A percentile compares a stretch with the other conserved stretches of the same genome.
Conservation (phyloP, 2,113 vertebrate genomes). For the Labeo rohita region DNA sequence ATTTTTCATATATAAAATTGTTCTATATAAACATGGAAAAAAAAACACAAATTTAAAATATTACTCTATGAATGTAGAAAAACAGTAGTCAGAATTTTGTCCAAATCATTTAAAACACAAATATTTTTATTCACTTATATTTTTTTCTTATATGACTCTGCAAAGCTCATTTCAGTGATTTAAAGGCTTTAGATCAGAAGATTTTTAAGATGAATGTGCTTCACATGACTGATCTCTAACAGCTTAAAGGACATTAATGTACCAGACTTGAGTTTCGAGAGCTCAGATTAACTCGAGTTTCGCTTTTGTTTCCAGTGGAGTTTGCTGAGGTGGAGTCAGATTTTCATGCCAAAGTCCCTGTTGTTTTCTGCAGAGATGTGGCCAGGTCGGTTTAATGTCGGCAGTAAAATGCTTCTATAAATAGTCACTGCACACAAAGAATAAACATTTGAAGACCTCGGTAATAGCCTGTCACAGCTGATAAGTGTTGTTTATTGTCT, state of each 20-base stretch:
- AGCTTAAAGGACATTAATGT: not conserved
- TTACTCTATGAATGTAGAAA: too few relatives aligned
- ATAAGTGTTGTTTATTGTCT: not conserved
- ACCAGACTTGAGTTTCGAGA: not conserved
- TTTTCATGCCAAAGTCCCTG: constrained; percentile 98
- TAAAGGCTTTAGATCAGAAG: not conserved
- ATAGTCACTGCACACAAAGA: constrained; percentile 2
- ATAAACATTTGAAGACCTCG: not conserved
- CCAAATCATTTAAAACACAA: not conserved
- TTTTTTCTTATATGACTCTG: not conserved
- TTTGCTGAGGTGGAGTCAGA: constrained; percentile 95
- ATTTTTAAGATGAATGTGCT: not conserved
- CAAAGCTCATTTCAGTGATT: not conserved
- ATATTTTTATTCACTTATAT: not conserved
- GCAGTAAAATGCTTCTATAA: not conserved
- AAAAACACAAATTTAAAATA: too few relatives aligned
- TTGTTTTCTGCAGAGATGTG: constrained; percentile 91
- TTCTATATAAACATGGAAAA: too few relatives aligned
- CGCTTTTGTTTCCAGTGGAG: constrained; percentile 73
- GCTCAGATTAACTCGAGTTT: constrained; percentile 10
- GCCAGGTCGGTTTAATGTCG: constrained; percentile 78
- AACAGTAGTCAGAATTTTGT: not conserved
- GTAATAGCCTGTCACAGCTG: not conserved
- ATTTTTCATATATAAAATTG: too few relatives aligned
- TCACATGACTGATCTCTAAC: not conserved